A percentile compares a stretch with the other conserved stretches of the same genome.
phyloP scores from a whole-genome alignment of 2,113 vertebrate genomes.

The Menura novaehollandiae region DNA sequence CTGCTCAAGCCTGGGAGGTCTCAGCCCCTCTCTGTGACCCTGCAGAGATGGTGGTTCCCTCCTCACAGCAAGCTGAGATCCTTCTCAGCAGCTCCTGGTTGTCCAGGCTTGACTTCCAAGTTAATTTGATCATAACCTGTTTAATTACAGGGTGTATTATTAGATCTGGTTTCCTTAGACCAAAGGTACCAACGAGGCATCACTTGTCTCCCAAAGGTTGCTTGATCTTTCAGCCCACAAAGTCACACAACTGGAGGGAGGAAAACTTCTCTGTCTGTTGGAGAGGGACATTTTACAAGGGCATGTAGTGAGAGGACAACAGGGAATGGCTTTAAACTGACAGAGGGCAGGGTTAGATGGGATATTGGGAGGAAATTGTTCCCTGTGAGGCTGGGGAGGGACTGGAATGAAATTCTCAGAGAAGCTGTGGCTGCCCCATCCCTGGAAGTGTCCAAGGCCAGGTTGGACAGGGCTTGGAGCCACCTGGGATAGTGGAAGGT shows the following conservation, averaged over 20 bases:
- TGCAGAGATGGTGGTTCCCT: not conserved
- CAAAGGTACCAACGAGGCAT: not conserved
- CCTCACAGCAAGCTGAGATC: not conserved
- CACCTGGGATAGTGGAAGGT: not conserved
- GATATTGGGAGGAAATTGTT: not conserved
- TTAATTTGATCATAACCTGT: not conserved
- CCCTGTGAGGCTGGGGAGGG: fast-evolving
- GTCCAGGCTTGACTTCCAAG: not conserved
- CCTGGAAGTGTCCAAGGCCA: not conserved
- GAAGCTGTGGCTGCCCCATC: not conserved
- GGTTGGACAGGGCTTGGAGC: not conserved
- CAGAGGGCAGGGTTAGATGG: not conserved
- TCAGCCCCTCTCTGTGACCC: not conserved
- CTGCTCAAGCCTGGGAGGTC: not conserved
- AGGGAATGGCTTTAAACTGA: fast-evolving
- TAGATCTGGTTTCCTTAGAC: not conserved
- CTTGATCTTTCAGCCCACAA: not conserved
- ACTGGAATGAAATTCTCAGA: not conserved
- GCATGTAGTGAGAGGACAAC: fast-evolving
- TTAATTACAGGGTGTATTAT: not conserved
- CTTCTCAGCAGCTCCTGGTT: not conserved
- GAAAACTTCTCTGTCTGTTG: not conserved
- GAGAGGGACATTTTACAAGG: not conserved
- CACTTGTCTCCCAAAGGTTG: not conserved
- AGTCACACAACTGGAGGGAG: not conserved